Evolutionary conservation across 2,113 vertebrate species (phyloP).

Genomic region (Melierax canorus): DNA sequence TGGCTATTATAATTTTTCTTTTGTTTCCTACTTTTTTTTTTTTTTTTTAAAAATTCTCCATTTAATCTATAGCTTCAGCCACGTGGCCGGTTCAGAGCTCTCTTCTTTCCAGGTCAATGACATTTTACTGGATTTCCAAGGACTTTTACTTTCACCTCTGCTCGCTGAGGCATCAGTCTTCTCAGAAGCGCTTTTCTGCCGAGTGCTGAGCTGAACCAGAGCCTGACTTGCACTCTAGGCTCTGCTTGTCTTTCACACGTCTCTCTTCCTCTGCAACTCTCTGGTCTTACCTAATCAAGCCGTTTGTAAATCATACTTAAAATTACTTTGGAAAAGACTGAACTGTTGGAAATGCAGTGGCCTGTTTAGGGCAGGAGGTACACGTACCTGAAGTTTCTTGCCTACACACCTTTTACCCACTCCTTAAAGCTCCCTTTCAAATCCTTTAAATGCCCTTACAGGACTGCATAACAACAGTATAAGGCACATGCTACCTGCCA

Average conservation of each 20-base stretch:
- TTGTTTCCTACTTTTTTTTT: background rate
- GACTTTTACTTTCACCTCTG: background rate
- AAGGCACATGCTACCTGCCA: background rate
- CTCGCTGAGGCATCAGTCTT: background rate
- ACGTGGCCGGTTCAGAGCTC: background rate
- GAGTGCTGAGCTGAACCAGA: background rate
- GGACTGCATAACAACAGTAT: background rate
- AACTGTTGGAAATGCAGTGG: background rate
- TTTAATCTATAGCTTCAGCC: background rate
- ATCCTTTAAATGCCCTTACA: background rate
- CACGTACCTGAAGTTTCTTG: background rate
- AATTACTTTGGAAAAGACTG: background rate
- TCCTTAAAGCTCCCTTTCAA: background rate
- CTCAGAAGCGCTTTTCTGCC: background rate
- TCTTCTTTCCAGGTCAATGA: background rate
- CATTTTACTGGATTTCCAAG: background rate
- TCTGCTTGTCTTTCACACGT: background rate
- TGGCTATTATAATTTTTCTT: background rate
- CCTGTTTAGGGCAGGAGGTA: background rate
- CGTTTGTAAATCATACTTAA: background rate
- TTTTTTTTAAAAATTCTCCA: background rate
- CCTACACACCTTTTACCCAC: background rate
- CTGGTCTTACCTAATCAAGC: background rate
- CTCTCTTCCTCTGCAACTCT: background rate
- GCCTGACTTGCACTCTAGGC: background rate